phyloP scores from a whole-genome alignment of 1,140 invertebrate species.

The Marisa cornuarietis region DNA sequence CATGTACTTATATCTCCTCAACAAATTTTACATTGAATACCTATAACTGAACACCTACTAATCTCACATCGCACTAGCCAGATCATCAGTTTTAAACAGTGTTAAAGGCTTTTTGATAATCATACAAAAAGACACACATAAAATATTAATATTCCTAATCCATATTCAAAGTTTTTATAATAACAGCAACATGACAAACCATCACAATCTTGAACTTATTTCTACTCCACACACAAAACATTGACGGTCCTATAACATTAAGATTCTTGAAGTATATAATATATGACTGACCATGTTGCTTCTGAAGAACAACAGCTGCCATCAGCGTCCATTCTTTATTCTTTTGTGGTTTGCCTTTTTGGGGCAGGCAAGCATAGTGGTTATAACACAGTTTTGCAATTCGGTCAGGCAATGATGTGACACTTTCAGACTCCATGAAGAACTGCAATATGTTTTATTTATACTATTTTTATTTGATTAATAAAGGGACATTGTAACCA shows the following conservation, averaged over 20 bases:
- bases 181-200: no score
- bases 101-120: no score
- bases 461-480: not conserved
- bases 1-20: no score
- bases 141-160: no score
- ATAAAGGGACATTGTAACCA: not conserved
- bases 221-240: not conserved
- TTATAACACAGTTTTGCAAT: slow-evolving; percentile 72
- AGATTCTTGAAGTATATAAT: not conserved
- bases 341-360: slow-evolving; percentile 80
- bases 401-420: slow-evolving; percentile 57
- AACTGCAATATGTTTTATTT: not conserved
- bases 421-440: not conserved
- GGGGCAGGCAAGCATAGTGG: slow-evolving; percentile 76
- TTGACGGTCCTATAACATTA: not conserved
- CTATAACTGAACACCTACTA: no score
- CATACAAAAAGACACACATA: no score
- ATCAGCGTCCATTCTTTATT: slow-evolving; percentile 84
- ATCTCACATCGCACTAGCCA: no score
- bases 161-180: no score
- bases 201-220: no score
- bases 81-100: no score
- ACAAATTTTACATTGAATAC: no score
- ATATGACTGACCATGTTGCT: not conserved
- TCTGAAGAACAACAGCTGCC: slow-evolving; percentile 73